phyloP scores from a whole-genome alignment of 2,113 vertebrate genomes.

The Ginglymostoma cirratum region DNA sequence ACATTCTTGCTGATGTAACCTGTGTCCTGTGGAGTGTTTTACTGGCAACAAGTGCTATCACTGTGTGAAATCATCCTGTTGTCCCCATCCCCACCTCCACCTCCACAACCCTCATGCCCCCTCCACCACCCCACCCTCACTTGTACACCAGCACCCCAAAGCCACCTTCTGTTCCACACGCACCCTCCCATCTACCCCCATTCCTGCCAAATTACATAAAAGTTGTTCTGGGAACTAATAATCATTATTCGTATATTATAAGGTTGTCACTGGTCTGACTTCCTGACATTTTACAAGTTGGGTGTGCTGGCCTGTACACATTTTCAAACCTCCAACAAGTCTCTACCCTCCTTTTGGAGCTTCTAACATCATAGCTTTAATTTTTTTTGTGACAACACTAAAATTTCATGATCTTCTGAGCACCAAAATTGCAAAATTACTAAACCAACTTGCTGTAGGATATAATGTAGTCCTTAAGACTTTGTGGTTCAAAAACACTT shows the following conservation, averaged over 20 bases:
- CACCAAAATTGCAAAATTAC: neutral
- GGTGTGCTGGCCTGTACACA: neutral
- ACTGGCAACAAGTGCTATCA: no score
- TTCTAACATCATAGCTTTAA: neutral
- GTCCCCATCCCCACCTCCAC: no score
- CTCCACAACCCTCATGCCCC: no score
- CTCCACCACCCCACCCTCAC: no score
- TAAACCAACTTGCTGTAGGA: neutral
- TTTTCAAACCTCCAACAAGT: neutral
- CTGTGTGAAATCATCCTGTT: no score
- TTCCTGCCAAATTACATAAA: neutral
- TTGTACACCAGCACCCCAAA: no score
- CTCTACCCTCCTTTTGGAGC: neutral
- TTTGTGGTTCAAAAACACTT: neutral
- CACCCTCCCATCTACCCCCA: no score
- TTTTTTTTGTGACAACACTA: neutral
- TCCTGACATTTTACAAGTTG: neutral
- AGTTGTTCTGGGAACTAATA: neutral
- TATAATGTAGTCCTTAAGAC: neutral
- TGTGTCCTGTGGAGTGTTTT: no score
- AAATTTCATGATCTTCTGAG: neutral
- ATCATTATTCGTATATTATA: neutral
- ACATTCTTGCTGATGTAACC: no score
- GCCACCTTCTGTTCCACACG: no score
- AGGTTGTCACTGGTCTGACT: neutral